Evolutionary conservation across 1,140 invertebrate species (phyloP).

Genomic region (Lepidurus couesii): DNA sequence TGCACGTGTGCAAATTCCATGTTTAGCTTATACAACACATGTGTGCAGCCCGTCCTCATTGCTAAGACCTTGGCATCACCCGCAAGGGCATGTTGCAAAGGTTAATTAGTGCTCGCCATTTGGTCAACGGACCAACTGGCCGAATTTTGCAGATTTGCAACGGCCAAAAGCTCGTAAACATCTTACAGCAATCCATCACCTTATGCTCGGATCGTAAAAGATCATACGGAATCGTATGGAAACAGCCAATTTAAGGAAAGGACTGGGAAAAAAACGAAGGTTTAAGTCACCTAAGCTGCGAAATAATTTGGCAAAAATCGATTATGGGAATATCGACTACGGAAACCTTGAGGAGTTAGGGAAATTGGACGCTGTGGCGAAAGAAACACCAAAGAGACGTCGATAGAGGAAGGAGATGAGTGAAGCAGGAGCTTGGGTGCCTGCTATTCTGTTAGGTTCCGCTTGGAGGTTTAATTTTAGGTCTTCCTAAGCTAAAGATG

Average conservation of each 20-base stretch:
- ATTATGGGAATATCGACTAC: no score
- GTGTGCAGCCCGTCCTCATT: not conserved
- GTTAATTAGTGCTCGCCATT: not conserved
- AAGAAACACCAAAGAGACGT: not conserved
- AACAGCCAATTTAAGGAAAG: no score
- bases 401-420: conserved; percentile 14
- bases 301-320: not conserved
- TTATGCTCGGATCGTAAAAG: no score
- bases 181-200: no score
- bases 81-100: not conserved
- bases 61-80: not conserved
- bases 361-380: not conserved
- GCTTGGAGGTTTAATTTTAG: conserved; percentile 10
- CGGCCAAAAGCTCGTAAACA: not conserved
- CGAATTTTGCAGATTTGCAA: not conserved
- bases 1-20: not conserved
- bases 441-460: conserved; percentile 2
- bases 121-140: not conserved
- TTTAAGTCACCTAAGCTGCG: not conserved
- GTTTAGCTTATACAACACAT: not conserved
- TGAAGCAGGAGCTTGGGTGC: not conserved
- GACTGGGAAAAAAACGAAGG: not conserved
- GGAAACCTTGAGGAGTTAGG: not conserved
- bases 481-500: conserved; percentile 13
- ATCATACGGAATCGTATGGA: no score